These are phyloP conservation scores for Lepidurus arcticus DNA, from an alignment of 1,140 invertebrate genomes.

Conservation along the genomic window DNA sequence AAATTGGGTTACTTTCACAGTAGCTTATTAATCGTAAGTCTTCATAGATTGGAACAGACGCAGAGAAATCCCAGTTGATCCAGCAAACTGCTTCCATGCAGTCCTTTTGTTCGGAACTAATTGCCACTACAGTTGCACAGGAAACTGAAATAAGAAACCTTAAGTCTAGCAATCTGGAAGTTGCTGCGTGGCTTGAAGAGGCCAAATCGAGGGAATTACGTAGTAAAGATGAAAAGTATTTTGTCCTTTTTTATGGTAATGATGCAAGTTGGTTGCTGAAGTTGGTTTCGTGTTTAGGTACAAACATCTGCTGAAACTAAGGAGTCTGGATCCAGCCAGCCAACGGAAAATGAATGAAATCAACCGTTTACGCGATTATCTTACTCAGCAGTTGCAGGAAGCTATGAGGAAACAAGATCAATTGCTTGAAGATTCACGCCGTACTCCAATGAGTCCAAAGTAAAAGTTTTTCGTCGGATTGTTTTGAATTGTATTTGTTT, in stretches of 20 bases:
- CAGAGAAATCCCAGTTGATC: conserved; percentile 49
- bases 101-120: conserved; percentile 50
- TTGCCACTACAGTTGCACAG: conserved; percentile 49
- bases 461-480: not conserved
- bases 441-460: not conserved
- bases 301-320: conserved; percentile 30
- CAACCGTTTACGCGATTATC: conserved; percentile 9
- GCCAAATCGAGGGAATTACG: conserved; percentile 49
- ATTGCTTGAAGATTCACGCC: not conserved
- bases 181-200: conserved; percentile 58
- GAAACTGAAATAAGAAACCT: conserved; percentile 48
- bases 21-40: conserved; percentile 28
- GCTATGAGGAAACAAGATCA: conserved; percentile 24
- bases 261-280: not conserved
- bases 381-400: conserved; percentile 30
- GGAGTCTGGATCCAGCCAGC: conserved; percentile 29
- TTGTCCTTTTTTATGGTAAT: conserved; percentile 26
- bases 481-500: not conserved
- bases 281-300: not conserved
- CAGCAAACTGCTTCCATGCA: conserved; percentile 45
- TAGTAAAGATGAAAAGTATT: conserved; percentile 52
- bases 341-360: conserved; percentile 30
- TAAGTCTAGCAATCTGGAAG: conserved; percentile 54
- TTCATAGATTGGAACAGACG: conserved; percentile 46
- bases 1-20: not conserved